Evolutionary conservation across 2,113 vertebrate species (phyloP).

Genomic region (Coreoperca whiteheadi): DNA sequence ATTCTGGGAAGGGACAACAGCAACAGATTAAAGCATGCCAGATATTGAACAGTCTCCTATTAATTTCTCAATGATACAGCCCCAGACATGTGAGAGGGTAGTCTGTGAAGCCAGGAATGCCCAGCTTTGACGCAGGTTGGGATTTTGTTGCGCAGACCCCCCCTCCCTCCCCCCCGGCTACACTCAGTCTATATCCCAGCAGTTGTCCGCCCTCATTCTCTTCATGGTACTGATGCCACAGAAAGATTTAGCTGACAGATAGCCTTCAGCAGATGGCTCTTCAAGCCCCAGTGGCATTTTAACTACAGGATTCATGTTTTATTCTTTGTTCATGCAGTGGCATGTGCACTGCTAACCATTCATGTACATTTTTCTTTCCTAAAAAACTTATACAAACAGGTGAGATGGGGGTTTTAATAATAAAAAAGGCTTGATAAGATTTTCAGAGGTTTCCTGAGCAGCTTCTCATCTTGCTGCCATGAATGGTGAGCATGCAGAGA

Average conservation of each 20-base stretch:
- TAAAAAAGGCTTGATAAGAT: conserved; percentile 14
- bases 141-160: conserved; percentile 70
- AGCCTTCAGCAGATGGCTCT: conserved; percentile 77
- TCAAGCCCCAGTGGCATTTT: conserved; percentile 57
- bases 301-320: conserved; percentile 43
- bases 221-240: conserved; percentile 71
- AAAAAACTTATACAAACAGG: conserved; percentile 8
- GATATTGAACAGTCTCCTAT: conserved; percentile 69
- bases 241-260: conserved; percentile 77
- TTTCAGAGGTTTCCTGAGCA: conserved; percentile 21
- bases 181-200: conserved; percentile 55
- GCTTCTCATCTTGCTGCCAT: conserved; percentile 34
- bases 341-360: conserved; percentile 27
- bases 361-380: neutral
- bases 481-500: conserved; percentile 25
- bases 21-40: conserved; percentile 65
- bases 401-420: conserved; percentile 7
- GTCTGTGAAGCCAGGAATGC: conserved; percentile 71
- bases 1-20: conserved; percentile 72
- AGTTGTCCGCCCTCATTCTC: conserved; percentile 76
- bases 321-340: conserved; percentile 37
- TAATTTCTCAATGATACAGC: conserved; percentile 67
- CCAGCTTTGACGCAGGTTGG: conserved; percentile 78
- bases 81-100: conserved; percentile 69
- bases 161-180: conserved; percentile 37